Base-by-base conservation (phyloP, 2,797 vertebrate species). In the Argyrosomus regius region DNA sequence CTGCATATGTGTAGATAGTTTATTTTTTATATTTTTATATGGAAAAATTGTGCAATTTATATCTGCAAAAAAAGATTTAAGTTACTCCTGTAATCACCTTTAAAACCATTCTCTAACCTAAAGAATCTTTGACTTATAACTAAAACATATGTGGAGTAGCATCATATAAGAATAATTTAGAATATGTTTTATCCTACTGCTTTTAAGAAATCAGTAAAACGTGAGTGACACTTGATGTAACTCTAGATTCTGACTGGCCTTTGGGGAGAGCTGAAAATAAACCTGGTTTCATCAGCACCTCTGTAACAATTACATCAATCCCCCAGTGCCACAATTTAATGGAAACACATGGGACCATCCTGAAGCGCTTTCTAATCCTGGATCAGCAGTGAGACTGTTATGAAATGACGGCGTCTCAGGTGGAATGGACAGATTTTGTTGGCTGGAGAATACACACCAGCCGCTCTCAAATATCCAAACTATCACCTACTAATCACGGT, bases 281-380 rank as follows among this genome's bases (percentile, higher is more conserved):
- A 78, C 81, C 74, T 60, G 72, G 87, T 93, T 94, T 94, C 93
- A 94, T 94, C 92, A 93, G 71, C 82, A 87, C 68, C 67, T 74
- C 83, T 81, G 89, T 85, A 91, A 91, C 88, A 90, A 88, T 93
- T 93, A 94, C 91, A 93, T 94, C 93, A 94, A 88, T 90, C 84
- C 92, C 90, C 89, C 41, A 68, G 82, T 81, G 90, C 26, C 74
- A 72, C 76, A 75, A 76, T 87, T 91, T 93, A 94, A 94, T 94
- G 66, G 82, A 89, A 88, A 81, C 92, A 88, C 90, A 81, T 57
- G 94, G 89, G 95, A 93, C 68, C 56, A 46, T 67, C 66, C 74
- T 76, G 67, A 73, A 77, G 86, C 50, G 0, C 71, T 53, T 75
- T 92, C 84, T 93, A 91, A 89, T 91, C 78, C 75, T 88, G 86